Base-by-base conservation (phyloP, 2,888 invertebrate species). In the Willowsia nigromaculata region DNA sequence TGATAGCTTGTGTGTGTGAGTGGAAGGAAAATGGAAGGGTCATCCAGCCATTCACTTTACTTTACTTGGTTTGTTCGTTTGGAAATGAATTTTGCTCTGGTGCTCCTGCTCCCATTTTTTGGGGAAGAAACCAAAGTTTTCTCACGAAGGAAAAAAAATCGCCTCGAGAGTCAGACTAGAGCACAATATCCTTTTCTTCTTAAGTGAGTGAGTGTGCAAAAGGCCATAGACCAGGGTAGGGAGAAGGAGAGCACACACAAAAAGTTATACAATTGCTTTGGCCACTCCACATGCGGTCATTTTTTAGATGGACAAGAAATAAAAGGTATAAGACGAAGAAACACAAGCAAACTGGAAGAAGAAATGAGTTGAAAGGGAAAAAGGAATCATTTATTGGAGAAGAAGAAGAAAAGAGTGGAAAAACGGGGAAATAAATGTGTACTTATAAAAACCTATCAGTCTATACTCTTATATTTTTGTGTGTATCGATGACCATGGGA, bases 201-300 rank as follows among this genome's bases (percentile, higher is more conserved):
- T 71, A 13, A 22, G 30, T 15, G 33, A 33, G 65, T 59, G 50
- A 15, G 25, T n/a, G 50, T 53, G 30, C 18, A 76, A 56, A n/a
- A n/a, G n/a, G n/a, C n/a, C n/a, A n/a, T n/a, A n/a, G n/a, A n/a
- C n/a, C n/a, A n/a, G n/a, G n/a, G n/a, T n/a, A n/a, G n/a, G n/a
- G n/a, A n/a, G n/a, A n/a, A 78, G 56, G n/a, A 22, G 78, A 78
- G 78, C 18, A 56, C 33, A 53, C 30, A 59, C 9, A 74, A 50
- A 68, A 74, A 62, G 6, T 25, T 47, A 22, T 25, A 53, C 15
- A 15, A 78, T 53, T 78, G 56, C 40, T 43, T 47, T 74, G 27
- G 47, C 47, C 74, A 25, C 85, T 76, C 85, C 76, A 56, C 76
- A 85, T 85, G 85, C 76, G 85, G 85, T 85, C 85, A 85, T 76